phyloP scores from a whole-genome alignment of 2,113 vertebrate genomes.

The Calidris pygmaea region DNA sequence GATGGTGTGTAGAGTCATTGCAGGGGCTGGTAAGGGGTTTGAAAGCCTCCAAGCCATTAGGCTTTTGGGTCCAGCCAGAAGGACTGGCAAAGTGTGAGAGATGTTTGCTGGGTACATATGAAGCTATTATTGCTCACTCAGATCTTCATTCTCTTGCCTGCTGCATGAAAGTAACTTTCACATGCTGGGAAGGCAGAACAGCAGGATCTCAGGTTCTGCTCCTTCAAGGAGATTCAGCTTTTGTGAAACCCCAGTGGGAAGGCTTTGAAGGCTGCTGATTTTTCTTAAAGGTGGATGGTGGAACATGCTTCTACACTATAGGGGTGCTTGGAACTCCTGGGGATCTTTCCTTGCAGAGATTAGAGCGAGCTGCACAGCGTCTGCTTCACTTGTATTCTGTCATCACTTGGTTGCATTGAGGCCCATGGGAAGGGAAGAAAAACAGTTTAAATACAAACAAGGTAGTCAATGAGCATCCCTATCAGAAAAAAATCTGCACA shows the following conservation, averaged over 20 bases:
- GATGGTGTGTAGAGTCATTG: background rate
- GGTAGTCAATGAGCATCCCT: background rate
- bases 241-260: background rate
- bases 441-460: background rate
- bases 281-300: background rate
- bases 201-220: background rate
- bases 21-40: background rate
- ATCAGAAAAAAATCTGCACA: constrained; percentile 5
- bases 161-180: background rate
- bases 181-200: background rate
- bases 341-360: background rate
- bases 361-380: background rate
- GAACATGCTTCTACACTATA: background rate
- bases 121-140: background rate
- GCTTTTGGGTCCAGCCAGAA: background rate
- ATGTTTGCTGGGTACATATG: background rate
- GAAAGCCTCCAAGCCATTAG: background rate
- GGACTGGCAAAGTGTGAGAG: background rate
- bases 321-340: background rate
- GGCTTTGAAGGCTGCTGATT: background rate
- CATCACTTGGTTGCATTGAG: background rate
- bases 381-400: background rate
- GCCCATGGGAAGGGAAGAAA: background rate
- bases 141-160: background rate
- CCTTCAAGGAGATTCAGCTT: background rate